A percentile compares a stretch with the other conserved stretches of the same genome.
phyloP scores from a whole-genome alignment of 2,797 vertebrate genomes.

The Intellagama lesueurii region DNA sequence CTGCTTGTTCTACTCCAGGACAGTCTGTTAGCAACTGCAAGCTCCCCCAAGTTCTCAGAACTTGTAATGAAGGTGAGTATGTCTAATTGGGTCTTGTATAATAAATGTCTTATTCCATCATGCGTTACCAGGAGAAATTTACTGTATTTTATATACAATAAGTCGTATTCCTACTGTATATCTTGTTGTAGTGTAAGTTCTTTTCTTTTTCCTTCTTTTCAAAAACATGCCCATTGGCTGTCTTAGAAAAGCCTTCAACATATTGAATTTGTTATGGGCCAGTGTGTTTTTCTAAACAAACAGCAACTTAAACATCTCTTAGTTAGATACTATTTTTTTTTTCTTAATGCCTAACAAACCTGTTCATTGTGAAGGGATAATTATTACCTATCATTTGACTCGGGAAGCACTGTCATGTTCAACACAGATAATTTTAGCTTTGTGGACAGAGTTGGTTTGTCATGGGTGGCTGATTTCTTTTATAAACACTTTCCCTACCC shows the following conservation, averaged over 20 bases:
- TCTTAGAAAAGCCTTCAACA: not conserved
- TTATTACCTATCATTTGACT: not conserved
- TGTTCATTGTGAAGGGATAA: not conserved
- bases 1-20: slow-evolving; percentile 96
- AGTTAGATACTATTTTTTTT: not conserved
- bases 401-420: not conserved
- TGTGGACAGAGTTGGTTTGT: not conserved
- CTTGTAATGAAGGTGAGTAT: slow-evolving; percentile 95
- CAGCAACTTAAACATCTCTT: not conserved
- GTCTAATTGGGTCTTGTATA: slow-evolving; percentile 40
- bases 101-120: slow-evolving; percentile 10
- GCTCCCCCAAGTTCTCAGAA: slow-evolving; percentile 93
- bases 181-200: not conserved
- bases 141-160: no score
- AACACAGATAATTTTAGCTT: not conserved
- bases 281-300: not conserved
- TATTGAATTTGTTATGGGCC: not conserved
- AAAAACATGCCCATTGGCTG: not conserved
- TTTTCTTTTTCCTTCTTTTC: not conserved
- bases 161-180: not conserved
- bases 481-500: slow-evolving; percentile 11
- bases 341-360: not conserved
- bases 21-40: slow-evolving; percentile 90
- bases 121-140: not conserved
- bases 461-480: not conserved